Evolutionary conservation across 2,113 vertebrate genomes (phyloP), one percentile per base, ranked within the genome.

Genomic region (Sylvietta virens): DNA sequence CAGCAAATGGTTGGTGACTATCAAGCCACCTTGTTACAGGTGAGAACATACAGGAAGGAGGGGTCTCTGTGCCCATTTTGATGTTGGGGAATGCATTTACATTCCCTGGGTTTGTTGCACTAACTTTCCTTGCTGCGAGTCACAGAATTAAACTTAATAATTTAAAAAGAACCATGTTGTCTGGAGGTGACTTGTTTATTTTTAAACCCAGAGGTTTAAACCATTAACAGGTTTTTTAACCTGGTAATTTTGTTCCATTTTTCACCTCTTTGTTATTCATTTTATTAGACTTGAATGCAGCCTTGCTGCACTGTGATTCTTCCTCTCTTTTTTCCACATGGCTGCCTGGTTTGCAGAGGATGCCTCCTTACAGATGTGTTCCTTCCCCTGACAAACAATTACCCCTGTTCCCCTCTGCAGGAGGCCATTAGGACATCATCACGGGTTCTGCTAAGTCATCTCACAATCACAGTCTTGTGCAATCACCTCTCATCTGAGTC

Each of bases 361-460:
- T 95, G 93, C 93, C 72, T 97, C 71, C 92, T 97, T 98, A 97
- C 97, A 97, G 97, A 98, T 97, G 95, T 96, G 96, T 94, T 97
- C 91, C 94, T 94, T 98, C 93, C 95, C 95, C 92, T 97, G 98
- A 97, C 97, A 98, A 98, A 98, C 98, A 98, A 97, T 98, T 98
- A 97, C 97, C 97, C 97, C 97, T 97, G 94, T 92, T 97, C 72
- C 82, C 94, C 97, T 88, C 98, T 92, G 97, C 90, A 81, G 97
- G 98, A 97, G 96, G 95, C 97, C 97, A 98, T 97, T 98, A 98
- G 98, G 97, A 97, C 96, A 97, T 96, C 96, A 97, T 98, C 97
- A 98, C 88, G 86, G 94, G 96, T 98, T 98, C 97, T 98, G 97
- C 97, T 97, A 98, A 98, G 98, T 98, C 98, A 98, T 98, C 97